Evolutionary conservation across 1,140 invertebrate species (phyloP).

Genomic region (Dendroctonus ponderosae): DNA sequence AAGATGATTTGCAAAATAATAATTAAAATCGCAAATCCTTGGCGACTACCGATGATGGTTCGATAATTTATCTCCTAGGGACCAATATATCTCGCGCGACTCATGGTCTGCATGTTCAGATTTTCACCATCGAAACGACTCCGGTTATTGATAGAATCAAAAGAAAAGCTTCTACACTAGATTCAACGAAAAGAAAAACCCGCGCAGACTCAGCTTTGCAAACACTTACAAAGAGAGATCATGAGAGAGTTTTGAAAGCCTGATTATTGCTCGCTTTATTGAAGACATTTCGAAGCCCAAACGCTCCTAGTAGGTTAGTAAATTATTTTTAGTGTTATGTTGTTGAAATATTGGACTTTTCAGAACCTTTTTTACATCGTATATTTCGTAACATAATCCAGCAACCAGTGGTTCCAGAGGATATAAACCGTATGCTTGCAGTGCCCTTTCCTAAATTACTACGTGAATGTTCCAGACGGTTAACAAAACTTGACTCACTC

Average conservation of each 20-base stretch:
- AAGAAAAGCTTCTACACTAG: constrained; percentile 85
- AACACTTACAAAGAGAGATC: constrained; percentile 36
- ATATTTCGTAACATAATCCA: constrained; percentile 19
- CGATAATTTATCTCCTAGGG: constrained; percentile 58
- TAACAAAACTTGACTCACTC: constrained; percentile 15
- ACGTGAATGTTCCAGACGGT: constrained; percentile 44
- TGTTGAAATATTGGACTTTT: too few relatives aligned
- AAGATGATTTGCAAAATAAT: constrained; percentile 13
- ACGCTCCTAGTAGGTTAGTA: constrained; percentile 24
- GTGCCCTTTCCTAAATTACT: constrained; percentile 46
- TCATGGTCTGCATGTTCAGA: constrained; percentile 70
- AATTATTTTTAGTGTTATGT: not conserved
- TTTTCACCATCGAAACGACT: constrained; percentile 45
- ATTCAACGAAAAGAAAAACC: constrained; percentile 77
- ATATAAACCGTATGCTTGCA: constrained; percentile 42
- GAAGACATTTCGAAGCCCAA: constrained; percentile 34
- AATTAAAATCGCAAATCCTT: constrained; percentile 52
- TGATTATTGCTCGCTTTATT: constrained; percentile 45
- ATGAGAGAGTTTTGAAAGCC: constrained; percentile 38
- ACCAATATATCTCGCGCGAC: constrained; percentile 63
- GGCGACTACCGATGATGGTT: constrained; percentile 49
- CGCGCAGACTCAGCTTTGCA: constrained; percentile 40
- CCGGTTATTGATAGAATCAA: constrained; percentile 78
- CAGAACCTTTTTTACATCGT: constrained; percentile 33
- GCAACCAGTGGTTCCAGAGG: constrained; percentile 24